phyloP scores from a whole-genome alignment of 2,888 invertebrate species.

The Apeira syringaria region DNA sequence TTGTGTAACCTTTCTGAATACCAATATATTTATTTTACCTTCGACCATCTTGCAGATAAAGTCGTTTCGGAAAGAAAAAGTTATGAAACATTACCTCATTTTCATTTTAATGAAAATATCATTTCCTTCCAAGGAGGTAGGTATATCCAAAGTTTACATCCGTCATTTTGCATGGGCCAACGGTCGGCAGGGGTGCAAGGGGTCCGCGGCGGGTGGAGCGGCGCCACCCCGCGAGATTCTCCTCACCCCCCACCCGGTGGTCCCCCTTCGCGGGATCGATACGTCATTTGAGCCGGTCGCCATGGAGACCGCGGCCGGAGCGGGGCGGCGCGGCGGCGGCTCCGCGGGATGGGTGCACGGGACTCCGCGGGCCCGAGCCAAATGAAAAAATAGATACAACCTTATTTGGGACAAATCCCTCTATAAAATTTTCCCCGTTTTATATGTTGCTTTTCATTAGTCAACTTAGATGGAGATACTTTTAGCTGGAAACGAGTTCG shows the following conservation, averaged over 20 bases:
- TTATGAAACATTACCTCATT: constrained; percentile 71
- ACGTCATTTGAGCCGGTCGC: constrained; percentile 84
- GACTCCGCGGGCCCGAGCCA: constrained; percentile 58
- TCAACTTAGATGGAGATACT: constrained; percentile 23
- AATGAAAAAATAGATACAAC: constrained; percentile 73
- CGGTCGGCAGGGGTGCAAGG: constrained; percentile 74
- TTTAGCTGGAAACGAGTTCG: constrained; percentile 23
- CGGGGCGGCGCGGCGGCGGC: constrained; percentile 82
- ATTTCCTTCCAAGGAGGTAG: constrained; percentile 81
- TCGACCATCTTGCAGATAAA: constrained; percentile 1
- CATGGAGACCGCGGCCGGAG: constrained; percentile 83
- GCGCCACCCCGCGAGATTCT: constrained; percentile 72
- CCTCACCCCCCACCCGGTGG: constrained; percentile 29
- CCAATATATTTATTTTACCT: background rate
- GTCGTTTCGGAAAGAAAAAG: constrained; percentile 34
- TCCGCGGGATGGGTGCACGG: constrained; percentile 76
- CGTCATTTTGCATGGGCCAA: constrained; percentile 84
- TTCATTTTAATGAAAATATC: constrained; percentile 81
- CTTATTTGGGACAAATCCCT: constrained; percentile 69
- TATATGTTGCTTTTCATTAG: constrained; percentile 41
- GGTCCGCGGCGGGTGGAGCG: constrained; percentile 75
- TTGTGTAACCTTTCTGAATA: too few relatives aligned
- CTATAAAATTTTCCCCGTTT: constrained; percentile 60
- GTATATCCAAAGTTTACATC: constrained; percentile 83
- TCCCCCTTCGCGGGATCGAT: constrained; percentile 79